Evolutionary conservation across 92 coral and sea anemone species (phyloP), one percentile per base, ranked within the genome.

Genomic region (Scolanthus callimorphus): DNA sequence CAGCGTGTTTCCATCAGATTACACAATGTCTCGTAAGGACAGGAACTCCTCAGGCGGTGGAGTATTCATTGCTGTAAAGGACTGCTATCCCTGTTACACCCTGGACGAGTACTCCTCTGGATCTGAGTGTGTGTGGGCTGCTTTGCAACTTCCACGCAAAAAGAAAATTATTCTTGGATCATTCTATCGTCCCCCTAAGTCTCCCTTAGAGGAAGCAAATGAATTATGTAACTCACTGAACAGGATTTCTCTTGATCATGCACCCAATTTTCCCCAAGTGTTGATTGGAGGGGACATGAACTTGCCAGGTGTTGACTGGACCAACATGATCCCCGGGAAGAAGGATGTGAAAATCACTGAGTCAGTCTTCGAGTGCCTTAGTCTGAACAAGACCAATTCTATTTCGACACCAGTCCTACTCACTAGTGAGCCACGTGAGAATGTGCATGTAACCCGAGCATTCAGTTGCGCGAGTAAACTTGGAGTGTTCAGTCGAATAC

Each of bases 281-380:
- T 37, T 28, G 66, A 69, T n/a, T n/a, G n/a, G n/a, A n/a, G n/a
- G n/a, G n/a, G n/a, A n/a, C n/a, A n/a, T n/a, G n/a, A n/a, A n/a
- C 41, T 49, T 59, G 20, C 48, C 76, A 4, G 76, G 76, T 46
- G 59, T 58, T 0, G 25, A 68, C 56, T 56, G 75, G 75, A 46
- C 55, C 21, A 56, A 17, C 29, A 55, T 58, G 64, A n/a, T n/a
- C n/a, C n/a, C n/a, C n/a, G n/a, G n/a, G n/a, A n/a, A n/a, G n/a
- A n/a, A n/a, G n/a, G n/a, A n/a, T n/a, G n/a, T n/a, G n/a, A n/a
- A n/a, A n/a, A n/a, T n/a, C n/a, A n/a, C n/a, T n/a, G n/a, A n/a
- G n/a, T n/a, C n/a, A n/a, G n/a, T n/a, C n/a, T n/a, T n/a, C n/a
- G n/a, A n/a, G n/a, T n/a, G n/a, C n/a, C n/a, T n/a, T n/a, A n/a